Conservation (phyloP, 92 coral and sea anemone species). For the Bergia sp. region DNA sequence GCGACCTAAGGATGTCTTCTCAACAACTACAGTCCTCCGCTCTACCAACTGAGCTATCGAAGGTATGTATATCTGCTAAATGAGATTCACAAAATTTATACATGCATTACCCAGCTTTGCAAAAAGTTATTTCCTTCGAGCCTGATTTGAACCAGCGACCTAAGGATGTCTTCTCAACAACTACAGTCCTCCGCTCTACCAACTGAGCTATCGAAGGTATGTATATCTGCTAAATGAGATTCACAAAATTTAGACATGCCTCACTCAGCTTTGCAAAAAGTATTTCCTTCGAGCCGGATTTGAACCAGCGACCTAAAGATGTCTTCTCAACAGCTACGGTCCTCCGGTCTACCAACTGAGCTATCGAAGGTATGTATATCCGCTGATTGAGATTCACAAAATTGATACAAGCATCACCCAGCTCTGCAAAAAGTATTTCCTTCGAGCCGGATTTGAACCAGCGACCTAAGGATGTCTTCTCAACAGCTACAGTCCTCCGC, state of each 20-base stretch:
- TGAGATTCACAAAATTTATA: too few relatives aligned
- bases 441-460: conserved; percentile 90
- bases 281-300: conserved; percentile 83
- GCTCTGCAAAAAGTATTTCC: conserved; percentile 26
- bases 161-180: conserved; percentile 49
- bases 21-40: conserved; percentile 77
- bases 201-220: conserved; percentile 74
- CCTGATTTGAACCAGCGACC: conserved; percentile 90
- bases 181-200: conserved; percentile 63
- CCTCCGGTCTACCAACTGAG: conserved; percentile 92
- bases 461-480: conserved; percentile 71
- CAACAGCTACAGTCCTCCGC: conserved; percentile 79
- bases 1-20: conserved; percentile 73
- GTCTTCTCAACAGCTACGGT: conserved; percentile 50
- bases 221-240: too few relatives aligned
- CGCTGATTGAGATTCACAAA: too few relatives aligned
- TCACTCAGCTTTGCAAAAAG: too few relatives aligned
- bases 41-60: conserved; percentile 91
- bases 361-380: conserved; percentile 62
- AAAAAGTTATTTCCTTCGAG: conserved; percentile 61
- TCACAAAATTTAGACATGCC: too few relatives aligned
- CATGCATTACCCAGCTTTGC: too few relatives aligned
- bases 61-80: conserved; percentile 10
- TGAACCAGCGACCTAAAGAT: conserved; percentile 89
- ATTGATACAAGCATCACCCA: too few relatives aligned